Base-by-base conservation (phyloP, 2,888 invertebrate species). In the Melanostoma scalare region DNA sequence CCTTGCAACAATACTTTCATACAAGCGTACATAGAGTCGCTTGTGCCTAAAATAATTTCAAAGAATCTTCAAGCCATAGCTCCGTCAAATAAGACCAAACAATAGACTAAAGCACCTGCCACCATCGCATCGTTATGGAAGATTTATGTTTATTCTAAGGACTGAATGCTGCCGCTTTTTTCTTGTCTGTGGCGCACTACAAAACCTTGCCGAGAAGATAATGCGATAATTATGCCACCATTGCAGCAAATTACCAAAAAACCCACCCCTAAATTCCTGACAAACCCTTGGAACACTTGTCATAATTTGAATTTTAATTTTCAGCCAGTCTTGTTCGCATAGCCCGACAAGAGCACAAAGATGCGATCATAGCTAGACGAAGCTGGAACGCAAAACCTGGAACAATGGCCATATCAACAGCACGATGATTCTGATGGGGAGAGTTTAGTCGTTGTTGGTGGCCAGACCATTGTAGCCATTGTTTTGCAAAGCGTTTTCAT, bases 211-310 rank as follows among this genome's bases (percentile, higher is more conserved):
- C 74, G 42, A 65, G 73, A 85, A 86, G 86, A 87, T 87, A 87
- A 88, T 85, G 86, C 86, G 87, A 87, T 87, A 88, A 88, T 88
- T 87, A 87, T 84, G 86, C 86, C 87, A 86, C 87, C 87, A 86
- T 87, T 84, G 84, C 85, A 81, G 85, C 85, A 84, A 87, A 86
- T 86, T 86, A 86, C 73, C 68, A 74, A 78, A 82, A 58, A 30
- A 8, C 3, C 38, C 67, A 55, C 38, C 31, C 38, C 44, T 33
- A 31, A n/a, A 10, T 35, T 44, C 33, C 35, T 60, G 8, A 31
- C 55, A 38, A 38, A 48, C 56, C 68, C 46, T 56, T 20, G 20
- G 55, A 68, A 68, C 71, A 74, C 80, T 81, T 72, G 81, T 81
- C 76, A 81, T 72, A 81, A 76, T 72, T 81, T 53, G 36, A 76